Evolutionary conservation across 1,140 invertebrate genomes (phyloP).

Genomic region (Ceratitis capitata): DNA sequence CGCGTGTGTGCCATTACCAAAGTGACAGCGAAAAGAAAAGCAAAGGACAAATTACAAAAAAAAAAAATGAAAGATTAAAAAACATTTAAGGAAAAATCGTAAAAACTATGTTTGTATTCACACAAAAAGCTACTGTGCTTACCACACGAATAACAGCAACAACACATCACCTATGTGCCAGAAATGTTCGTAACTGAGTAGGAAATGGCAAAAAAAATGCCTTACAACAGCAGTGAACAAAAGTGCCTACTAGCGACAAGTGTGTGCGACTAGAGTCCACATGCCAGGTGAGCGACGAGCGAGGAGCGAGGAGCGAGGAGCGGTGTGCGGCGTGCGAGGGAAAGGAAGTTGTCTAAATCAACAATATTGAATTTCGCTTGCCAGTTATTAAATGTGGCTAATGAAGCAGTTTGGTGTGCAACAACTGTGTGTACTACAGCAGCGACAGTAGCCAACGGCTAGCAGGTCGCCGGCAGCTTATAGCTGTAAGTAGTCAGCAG

Average conservation of each 20-base stretch:
- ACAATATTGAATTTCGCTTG: conserved; percentile 37
- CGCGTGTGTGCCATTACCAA: conserved; percentile 1
- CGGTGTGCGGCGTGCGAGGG: too few relatives aligned
- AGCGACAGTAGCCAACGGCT: neutral
- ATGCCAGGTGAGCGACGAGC: too few relatives aligned
- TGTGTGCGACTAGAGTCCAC: too few relatives aligned
- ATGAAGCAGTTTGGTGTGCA: conserved; percentile 20
- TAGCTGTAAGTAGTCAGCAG: neutral
- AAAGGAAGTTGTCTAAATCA: neutral
- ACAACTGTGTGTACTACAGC: neutral
- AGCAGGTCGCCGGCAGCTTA: neutral
- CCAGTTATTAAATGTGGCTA: conserved; percentile 25
- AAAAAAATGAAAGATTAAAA: neutral
- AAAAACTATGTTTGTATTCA: too few relatives aligned
- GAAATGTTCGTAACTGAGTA: neutral
- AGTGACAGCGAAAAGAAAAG: neutral
- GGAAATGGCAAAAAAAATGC: neutral
- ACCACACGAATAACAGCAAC: neutral
- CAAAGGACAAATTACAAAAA: neutral
- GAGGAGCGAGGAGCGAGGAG: too few relatives aligned
- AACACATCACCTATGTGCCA: neutral
- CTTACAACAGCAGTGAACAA: neutral
- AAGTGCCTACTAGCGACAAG: neutral
- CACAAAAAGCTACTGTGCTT: neutral
- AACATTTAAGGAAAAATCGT: neutral